Evolutionary conservation across 2,888 invertebrate genomes (phyloP).

Genomic region (Sabellastarte sp.): DNA sequence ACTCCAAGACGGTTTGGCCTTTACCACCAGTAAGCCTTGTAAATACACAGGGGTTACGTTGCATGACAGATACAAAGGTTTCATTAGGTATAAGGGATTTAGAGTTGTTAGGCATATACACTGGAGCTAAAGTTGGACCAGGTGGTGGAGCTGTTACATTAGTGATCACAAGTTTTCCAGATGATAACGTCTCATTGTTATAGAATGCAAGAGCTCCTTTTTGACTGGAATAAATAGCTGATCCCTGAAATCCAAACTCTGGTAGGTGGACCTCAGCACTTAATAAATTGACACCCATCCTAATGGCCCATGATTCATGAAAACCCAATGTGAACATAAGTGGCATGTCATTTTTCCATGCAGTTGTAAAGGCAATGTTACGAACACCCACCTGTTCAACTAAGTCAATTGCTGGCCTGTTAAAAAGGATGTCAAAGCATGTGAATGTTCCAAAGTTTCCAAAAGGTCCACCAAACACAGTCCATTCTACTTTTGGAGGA

Average conservation of each 20-base stretch:
- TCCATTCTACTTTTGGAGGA: conserved; percentile 32
- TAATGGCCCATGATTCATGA: conserved; percentile 72
- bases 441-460: conserved; percentile 65
- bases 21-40: too few species aligned
- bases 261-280: conserved; percentile 72
- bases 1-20: conserved; percentile 30
- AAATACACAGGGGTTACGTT: too few species aligned
- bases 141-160: not conserved
- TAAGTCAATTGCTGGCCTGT: conserved; percentile 68
- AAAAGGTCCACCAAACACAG: conserved; percentile 43
- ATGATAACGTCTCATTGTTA: conserved; percentile 1
- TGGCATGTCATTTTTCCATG: conserved; percentile 5
- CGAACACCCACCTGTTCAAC: conserved; percentile 66
- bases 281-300: conserved; percentile 70
- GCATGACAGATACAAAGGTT: conserved; percentile 17
- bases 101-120: not conserved
- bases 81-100: too few species aligned
- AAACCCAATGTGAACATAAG: conserved; percentile 41
- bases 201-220: conserved; percentile 21
- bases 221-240: conserved; percentile 68
- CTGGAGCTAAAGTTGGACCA: too few species aligned
- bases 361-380: not conserved
- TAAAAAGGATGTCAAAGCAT: conserved; percentile 81
- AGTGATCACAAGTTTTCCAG: conserved; percentile 1
- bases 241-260: conserved; percentile 62